Percentiles rank a stretch among this genome's conserved stretches.
These are phyloP conservation scores for Epinephelus coioides DNA, from an alignment of 2,797 vertebrate genomes.

Conservation along the genomic window DNA sequence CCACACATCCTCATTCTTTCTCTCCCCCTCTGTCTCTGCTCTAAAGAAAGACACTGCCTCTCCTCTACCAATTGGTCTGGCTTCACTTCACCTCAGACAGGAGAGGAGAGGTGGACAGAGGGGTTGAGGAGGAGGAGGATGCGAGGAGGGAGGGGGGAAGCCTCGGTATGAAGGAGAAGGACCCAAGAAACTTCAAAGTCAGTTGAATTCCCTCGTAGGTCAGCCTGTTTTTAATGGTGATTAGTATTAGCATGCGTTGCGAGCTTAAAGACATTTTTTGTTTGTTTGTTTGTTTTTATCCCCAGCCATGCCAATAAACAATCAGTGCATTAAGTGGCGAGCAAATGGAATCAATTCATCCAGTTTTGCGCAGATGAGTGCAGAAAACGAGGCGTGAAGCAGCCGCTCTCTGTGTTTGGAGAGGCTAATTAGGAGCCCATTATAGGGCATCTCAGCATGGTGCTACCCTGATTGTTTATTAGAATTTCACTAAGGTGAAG, in stretches of 20 bases:
- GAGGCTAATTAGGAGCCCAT: constrained; percentile 85
- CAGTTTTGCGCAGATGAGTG: constrained; percentile 84
- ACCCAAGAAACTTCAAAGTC: constrained; percentile 64
- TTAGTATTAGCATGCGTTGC: constrained; percentile 67
- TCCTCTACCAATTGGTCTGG: constrained; percentile 73
- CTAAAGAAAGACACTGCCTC: constrained; percentile 59
- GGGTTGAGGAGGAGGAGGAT: constrained; percentile 36
- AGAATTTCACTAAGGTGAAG: constrained; percentile 80
- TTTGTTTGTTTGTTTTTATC: constrained; percentile 78
- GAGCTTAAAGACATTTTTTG: constrained; percentile 69
- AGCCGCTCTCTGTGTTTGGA: constrained; percentile 81
- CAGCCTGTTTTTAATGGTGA: constrained; percentile 63
- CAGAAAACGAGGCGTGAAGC: constrained; percentile 86
- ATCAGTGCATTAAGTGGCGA: constrained; percentile 83
- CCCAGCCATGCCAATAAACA: constrained; percentile 80
- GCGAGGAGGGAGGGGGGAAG: neutral
- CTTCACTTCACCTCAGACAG: constrained; percentile 78
- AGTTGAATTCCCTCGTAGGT: constrained; percentile 47
- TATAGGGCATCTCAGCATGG: constrained; percentile 83
- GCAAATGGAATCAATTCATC: constrained; percentile 86
- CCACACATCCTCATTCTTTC: constrained; percentile 27
- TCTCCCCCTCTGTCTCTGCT: constrained; percentile 23
- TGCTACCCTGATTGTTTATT: constrained; percentile 84
- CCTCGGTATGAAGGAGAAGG: constrained; percentile 30
- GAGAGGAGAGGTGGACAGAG: constrained; percentile 53